Percentiles rank a stretch among this genome's conserved stretches.
These are phyloP conservation scores for Andrena trimmerana DNA, from an alignment of 2,888 invertebrate genomes.

Conservation along the genomic window DNA sequence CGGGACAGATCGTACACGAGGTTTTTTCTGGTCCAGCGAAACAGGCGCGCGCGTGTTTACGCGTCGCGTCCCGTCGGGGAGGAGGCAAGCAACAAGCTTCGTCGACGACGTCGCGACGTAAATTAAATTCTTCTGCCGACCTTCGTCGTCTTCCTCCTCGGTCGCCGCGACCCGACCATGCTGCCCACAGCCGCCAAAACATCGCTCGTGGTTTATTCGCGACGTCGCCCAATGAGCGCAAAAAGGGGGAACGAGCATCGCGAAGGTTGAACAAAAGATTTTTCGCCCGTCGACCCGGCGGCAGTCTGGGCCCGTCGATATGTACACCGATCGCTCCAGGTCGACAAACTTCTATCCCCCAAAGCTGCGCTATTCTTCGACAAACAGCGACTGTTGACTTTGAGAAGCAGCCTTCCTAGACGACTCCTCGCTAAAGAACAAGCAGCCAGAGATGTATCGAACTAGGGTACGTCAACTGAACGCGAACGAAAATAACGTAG, in stretches of 20 bases:
- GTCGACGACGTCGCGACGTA: conserved; percentile 49
- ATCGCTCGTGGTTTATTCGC: conserved; percentile 23
- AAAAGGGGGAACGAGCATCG: neutral
- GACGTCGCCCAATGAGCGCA: neutral
- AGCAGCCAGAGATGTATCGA: neutral
- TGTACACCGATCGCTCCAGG: too few species aligned
- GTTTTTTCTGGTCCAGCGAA: conserved; percentile 23
- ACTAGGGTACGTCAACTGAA: neutral
- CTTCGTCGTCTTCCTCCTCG: conserved; percentile 44
- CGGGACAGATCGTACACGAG: conserved; percentile 23
- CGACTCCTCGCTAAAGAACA: neutral
- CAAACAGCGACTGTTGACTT: too few species aligned
- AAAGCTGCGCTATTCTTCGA: too few species aligned
- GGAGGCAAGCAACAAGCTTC: conserved; percentile 4
- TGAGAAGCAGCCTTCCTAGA: too few species aligned
- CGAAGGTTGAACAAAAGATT: neutral
- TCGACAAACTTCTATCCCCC: too few species aligned
- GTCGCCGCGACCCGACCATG: conserved; percentile 14
- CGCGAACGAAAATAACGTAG: conserved; percentile 11
- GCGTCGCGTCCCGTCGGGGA: neutral
- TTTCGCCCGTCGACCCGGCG: too few species aligned
- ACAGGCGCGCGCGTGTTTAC: conserved; percentile 18
- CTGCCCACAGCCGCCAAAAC: conserved; percentile 45
- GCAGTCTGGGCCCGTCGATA: too few species aligned
- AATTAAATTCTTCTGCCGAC: conserved; percentile 62